A percentile compares a stretch with the other conserved stretches of the same genome.
These are phyloP conservation scores for Graptemys geographica DNA, from an alignment of 2,797 vertebrate genomes.

Conservation along the genomic window DNA sequence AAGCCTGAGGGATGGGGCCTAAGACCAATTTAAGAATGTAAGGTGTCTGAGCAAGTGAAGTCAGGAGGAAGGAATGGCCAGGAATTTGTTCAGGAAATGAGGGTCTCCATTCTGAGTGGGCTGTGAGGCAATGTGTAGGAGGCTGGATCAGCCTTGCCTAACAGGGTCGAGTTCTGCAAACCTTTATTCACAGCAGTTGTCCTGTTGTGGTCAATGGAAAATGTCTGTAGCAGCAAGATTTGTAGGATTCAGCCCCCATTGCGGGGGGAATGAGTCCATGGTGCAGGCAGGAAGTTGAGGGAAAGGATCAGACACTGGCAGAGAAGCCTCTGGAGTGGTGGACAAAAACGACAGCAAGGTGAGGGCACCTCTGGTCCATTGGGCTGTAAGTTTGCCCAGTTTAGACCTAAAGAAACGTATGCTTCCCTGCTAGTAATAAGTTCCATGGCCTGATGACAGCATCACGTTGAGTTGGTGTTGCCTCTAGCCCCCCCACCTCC, in stretches of 20 bases:
- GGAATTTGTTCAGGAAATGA: neutral
- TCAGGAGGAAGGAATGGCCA: accelerated
- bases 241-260: neutral
- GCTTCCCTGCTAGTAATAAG: neutral
- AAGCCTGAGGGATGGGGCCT: neutral
- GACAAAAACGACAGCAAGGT: neutral
- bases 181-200: neutral
- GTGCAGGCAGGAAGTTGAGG: neutral
- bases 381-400: neutral
- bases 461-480: neutral
- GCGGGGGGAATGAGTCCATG: neutral
- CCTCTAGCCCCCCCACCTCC: neutral
- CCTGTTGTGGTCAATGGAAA: neutral
- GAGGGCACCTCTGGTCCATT: neutral
- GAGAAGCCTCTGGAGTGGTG: neutral
- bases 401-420: neutral
- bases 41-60: accelerated
- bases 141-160: neutral
- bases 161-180: neutral
- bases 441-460: neutral
- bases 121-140: accelerated
- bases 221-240: neutral
- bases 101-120: neutral
- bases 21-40: neutral
- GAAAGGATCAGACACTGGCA: neutral